These are phyloP conservation scores for Cyanoramphus novaezelandiae DNA, from an alignment of 2,113 vertebrate genomes.

Conservation along the genomic window DNA sequence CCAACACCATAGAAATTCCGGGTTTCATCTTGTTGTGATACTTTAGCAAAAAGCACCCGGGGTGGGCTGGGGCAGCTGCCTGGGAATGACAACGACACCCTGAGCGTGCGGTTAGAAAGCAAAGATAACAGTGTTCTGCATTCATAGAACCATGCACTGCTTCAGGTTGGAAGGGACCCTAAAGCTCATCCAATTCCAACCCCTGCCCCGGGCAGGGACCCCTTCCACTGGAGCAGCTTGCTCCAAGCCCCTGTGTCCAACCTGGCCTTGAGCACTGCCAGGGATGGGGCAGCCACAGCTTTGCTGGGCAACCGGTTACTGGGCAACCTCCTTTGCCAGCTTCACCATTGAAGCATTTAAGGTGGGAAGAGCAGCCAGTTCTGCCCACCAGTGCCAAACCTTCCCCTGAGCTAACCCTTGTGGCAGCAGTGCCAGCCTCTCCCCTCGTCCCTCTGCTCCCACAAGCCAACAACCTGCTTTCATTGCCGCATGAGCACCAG, in stretches of 20 bases:
- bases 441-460: neutral
- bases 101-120: accelerated
- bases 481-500: accelerated
- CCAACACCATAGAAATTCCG: neutral
- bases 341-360: accelerated
- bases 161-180: neutral
- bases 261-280: neutral
- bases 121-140: neutral
- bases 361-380: neutral
- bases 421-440: accelerated
- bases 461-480: accelerated
- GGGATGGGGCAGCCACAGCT: neutral
- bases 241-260: neutral
- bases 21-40: neutral
- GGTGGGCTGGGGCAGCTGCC: neutral
- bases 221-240: neutral
- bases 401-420: accelerated
- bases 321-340: neutral
- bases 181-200: neutral
- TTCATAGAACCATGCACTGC: neutral
- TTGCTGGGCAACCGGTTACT: neutral
- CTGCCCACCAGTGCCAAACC: neutral
- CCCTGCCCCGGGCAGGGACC: neutral
- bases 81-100: neutral
- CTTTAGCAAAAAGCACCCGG: accelerated